phyloP scores from a whole-genome alignment of 2,113 vertebrate genomes.

The Pachycephala philippinensis region DNA sequence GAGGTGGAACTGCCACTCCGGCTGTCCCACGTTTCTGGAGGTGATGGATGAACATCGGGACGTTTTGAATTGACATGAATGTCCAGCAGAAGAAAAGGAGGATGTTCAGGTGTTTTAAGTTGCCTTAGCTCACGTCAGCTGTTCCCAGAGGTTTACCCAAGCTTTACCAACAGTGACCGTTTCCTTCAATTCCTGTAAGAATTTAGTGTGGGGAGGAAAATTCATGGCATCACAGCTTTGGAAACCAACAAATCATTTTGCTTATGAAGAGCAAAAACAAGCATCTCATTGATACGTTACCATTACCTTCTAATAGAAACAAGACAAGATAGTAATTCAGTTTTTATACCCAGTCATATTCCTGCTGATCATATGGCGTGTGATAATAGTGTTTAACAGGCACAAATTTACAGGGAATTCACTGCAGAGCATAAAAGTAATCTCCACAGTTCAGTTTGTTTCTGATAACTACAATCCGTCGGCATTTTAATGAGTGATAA shows the following conservation, averaged over 20 bases:
- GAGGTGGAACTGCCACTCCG: background rate
- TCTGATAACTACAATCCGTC: background rate
- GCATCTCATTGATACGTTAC: background rate
- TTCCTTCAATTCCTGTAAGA: background rate
- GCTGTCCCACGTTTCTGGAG: background rate
- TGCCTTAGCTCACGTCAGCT: background rate
- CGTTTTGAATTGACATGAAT: background rate
- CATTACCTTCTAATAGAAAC: background rate
- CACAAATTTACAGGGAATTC: background rate
- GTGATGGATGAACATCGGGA: background rate
- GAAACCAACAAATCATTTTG: background rate
- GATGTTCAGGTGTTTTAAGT: background rate
- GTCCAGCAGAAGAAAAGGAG: background rate
- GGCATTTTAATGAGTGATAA: background rate
- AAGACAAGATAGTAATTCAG: background rate
- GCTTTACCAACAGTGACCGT: background rate
- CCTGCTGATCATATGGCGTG: background rate
- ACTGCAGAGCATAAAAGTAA: background rate
- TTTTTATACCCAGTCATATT: background rate
- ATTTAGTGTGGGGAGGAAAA: background rate
- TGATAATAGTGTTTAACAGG: background rate
- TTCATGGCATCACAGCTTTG: background rate
- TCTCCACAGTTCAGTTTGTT: background rate
- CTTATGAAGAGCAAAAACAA: background rate
- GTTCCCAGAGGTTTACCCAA: background rate